Percentiles rank a stretch among this genome's conserved stretches.
Conservation (phyloP, 2,797 vertebrate species). For the Rousettus madagascariensis region DNA sequence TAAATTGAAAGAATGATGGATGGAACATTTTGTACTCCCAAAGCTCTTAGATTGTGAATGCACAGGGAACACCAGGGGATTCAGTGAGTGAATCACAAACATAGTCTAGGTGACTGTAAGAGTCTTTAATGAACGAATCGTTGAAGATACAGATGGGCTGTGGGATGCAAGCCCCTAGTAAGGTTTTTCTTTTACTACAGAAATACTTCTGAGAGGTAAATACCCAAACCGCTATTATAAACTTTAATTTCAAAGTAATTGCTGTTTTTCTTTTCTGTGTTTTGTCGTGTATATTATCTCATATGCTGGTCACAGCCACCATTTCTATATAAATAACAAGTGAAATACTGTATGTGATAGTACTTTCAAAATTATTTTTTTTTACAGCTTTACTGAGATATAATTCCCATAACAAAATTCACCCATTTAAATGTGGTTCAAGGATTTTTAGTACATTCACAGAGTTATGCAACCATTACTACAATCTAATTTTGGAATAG, state of each 20-base stretch:
- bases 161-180: slow-evolving; percentile 37
- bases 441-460: not conserved
- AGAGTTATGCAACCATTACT: not conserved
- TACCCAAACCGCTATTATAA: not conserved
- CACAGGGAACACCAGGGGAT: not conserved
- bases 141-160: slow-evolving; percentile 47
- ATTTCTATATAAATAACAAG: not conserved
- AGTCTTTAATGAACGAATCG: slow-evolving; percentile 65
- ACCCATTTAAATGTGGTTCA: not conserved
- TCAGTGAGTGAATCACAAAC: not conserved
- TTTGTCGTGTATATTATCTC: not conserved
- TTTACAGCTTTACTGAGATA: not conserved
- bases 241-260: slow-evolving; percentile 36
- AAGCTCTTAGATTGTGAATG: not conserved
- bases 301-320: not conserved
- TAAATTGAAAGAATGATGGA: slow-evolving; percentile 22
- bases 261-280: slow-evolving; percentile 26
- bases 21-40: slow-evolving; percentile 22
- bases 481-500: not conserved
- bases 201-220: slow-evolving; percentile 28
- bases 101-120: slow-evolving; percentile 6
- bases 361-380: not conserved
- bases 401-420: not conserved
- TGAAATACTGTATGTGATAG: not conserved
- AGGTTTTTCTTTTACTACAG: slow-evolving; percentile 7